Conservation (phyloP, 2,888 invertebrate species). For the Gasteruption jaculator region DNA sequence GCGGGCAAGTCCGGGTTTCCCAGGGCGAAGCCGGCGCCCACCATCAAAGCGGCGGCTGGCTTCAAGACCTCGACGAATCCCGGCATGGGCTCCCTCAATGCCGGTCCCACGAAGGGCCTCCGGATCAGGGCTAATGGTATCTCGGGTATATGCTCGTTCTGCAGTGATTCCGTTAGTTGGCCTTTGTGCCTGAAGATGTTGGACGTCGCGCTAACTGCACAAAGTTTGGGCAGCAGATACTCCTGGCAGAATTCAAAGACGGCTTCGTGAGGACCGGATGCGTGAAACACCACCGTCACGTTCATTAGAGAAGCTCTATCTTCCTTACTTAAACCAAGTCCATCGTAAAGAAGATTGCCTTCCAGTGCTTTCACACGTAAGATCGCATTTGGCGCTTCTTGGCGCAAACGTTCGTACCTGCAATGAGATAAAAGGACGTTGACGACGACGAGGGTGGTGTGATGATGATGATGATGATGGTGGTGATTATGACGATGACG, state of each 20-base stretch:
- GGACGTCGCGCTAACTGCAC: constrained; percentile 22
- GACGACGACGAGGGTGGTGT: too few species aligned
- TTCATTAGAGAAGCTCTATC: constrained; percentile 23
- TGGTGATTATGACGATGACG: too few species aligned
- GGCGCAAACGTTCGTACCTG: constrained; percentile 38
- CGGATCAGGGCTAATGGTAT: constrained; percentile 33
- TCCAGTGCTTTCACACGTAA: constrained; percentile 31
- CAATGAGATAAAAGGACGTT: too few species aligned
- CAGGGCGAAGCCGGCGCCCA: constrained; percentile 36
- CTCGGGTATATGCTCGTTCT: constrained; percentile 24
- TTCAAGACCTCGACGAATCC: constrained; percentile 35
- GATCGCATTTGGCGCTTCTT: constrained; percentile 31
- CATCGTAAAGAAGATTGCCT: constrained; percentile 36
- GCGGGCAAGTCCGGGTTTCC: constrained; percentile 31
- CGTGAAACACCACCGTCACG: constrained; percentile 36
- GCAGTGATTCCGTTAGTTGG: constrained; percentile 19
- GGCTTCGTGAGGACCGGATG: constrained; percentile 31
- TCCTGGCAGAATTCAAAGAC: constrained; percentile 30
- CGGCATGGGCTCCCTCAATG: constrained; percentile 38
- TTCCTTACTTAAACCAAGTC: constrained; percentile 25
- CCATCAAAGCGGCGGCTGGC: constrained; percentile 37
- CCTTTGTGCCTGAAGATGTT: constrained; percentile 28
- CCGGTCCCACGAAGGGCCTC: constrained; percentile 35
- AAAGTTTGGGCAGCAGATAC: constrained; percentile 30
- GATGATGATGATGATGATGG: too few species aligned